Percentiles rank a stretch among this genome's conserved stretches.
These are phyloP conservation scores for Corbicula japonica DNA, from an alignment of 2,888 invertebrate genomes.

Conservation along the genomic window DNA sequence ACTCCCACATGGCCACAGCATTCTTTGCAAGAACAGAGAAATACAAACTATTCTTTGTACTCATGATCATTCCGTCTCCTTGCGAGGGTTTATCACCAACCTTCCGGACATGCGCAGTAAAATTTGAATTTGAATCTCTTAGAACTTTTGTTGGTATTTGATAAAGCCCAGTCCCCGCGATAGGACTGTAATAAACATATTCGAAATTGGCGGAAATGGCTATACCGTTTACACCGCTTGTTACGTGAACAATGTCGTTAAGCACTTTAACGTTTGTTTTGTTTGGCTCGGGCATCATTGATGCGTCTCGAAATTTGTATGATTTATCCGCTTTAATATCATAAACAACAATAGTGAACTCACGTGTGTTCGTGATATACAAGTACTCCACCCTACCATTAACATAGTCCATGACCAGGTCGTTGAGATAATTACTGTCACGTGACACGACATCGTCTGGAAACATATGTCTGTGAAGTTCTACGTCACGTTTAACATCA, in stretches of 20 bases:
- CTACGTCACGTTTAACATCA: conserved; percentile 66
- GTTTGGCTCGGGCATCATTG: conserved; percentile 68
- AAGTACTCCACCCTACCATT: conserved; percentile 72
- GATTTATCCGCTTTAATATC: conserved; percentile 67
- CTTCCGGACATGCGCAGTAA: conserved; percentile 53
- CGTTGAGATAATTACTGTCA: conserved; percentile 74
- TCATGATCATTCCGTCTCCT: conserved; percentile 73
- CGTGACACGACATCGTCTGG: conserved; percentile 69
- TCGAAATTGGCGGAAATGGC: conserved; percentile 78
- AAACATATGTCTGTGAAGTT: conserved; percentile 70
- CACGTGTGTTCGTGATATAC: conserved; percentile 76
- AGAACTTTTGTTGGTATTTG: conserved; percentile 72
- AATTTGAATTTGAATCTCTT: conserved; percentile 48
- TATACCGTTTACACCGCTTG: conserved; percentile 75
- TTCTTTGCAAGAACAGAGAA: conserved; percentile 71
- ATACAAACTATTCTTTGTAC: conserved; percentile 71
- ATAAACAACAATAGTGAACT: conserved; percentile 74
- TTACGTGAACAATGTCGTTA: conserved; percentile 50
- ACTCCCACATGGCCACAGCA: conserved; percentile 74
- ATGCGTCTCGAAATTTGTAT: conserved; percentile 68
- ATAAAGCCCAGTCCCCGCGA: conserved; percentile 72
- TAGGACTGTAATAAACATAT: conserved; percentile 75
- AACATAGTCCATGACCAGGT: conserved; percentile 78
- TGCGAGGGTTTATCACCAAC: conserved; percentile 73
- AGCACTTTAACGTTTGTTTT: conserved; percentile 60